Evolutionary conservation across 2,797 vertebrate genomes (phyloP).

Genomic region (Sphenopsis melanotis): DNA sequence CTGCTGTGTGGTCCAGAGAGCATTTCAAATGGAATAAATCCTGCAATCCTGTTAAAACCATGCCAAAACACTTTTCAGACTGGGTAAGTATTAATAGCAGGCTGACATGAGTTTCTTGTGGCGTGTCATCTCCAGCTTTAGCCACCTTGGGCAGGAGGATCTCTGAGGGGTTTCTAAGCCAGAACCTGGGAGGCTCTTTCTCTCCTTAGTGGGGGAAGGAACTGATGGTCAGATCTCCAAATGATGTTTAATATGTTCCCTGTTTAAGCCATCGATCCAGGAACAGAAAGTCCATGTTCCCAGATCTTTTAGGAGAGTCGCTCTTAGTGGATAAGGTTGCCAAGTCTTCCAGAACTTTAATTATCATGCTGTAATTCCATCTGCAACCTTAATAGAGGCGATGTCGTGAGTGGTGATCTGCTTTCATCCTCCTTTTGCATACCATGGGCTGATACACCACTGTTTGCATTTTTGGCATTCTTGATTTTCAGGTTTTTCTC

Average conservation of each 20-base stretch:
- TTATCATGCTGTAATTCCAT: constrained; percentile 11
- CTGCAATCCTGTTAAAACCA: not conserved
- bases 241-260: not conserved
- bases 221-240: not conserved
- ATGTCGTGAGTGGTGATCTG: not conserved
- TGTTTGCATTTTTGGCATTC: not conserved
- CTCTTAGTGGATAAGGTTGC: not conserved
- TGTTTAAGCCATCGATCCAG: not conserved
- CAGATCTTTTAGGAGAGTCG: not conserved
- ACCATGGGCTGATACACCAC: not conserved
- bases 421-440: not conserved
- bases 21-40: not conserved
- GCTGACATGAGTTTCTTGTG: not conserved
- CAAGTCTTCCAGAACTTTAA: not conserved
- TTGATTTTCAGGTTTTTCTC: constrained; percentile 13
- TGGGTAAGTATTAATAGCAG: not conserved
- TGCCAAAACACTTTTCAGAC: not conserved
- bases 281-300: not conserved
- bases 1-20: not conserved
- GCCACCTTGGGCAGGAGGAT: not conserved
- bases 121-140: not conserved
- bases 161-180: not conserved
- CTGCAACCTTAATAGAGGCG: not conserved
- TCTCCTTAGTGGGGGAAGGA: not conserved
- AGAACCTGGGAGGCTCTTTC: not conserved